phyloP scores from a whole-genome alignment of 2,888 invertebrate species.

The Tuberolachnus salignus region DNA sequence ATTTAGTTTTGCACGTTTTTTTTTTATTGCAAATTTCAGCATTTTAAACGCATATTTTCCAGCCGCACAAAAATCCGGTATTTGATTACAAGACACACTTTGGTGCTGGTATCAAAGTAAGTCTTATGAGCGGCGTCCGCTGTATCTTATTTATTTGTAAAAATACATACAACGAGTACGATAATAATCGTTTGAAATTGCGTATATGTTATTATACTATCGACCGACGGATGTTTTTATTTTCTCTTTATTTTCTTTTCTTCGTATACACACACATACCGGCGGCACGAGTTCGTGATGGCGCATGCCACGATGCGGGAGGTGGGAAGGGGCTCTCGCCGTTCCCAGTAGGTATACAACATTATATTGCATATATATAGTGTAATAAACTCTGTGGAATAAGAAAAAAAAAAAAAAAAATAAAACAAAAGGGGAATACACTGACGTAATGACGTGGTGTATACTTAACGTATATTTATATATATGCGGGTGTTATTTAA shows the following conservation, averaged over 20 bases:
- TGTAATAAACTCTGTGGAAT: conserved; percentile 2
- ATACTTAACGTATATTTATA: background rate
- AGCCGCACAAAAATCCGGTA: too few species aligned
- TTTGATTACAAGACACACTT: too few species aligned
- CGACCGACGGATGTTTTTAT: background rate
- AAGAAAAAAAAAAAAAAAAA: conserved; percentile 1
- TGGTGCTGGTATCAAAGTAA: too few species aligned
- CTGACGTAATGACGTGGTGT: background rate
- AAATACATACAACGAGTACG: background rate
- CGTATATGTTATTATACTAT: too few species aligned
- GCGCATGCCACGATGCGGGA: too few species aligned
- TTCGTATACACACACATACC: background rate
- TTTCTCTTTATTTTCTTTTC: background rate
- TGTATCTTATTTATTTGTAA: background rate
- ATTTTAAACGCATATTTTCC: too few species aligned
- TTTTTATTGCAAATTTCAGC: too few species aligned
- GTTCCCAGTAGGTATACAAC: background rate
- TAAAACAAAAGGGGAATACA: conserved; percentile 40
- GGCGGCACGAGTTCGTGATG: background rate
- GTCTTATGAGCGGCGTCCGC: too few species aligned
- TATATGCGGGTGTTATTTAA: conserved; percentile 43
- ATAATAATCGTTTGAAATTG: background rate
- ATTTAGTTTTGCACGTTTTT: too few species aligned
- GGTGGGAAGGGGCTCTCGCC: background rate
- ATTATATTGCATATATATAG: background rate